A percentile compares a stretch with the other conserved stretches of the same genome.
phyloP scores from a whole-genome alignment of 2,888 invertebrate species.

The Heliothis peltigera region DNA sequence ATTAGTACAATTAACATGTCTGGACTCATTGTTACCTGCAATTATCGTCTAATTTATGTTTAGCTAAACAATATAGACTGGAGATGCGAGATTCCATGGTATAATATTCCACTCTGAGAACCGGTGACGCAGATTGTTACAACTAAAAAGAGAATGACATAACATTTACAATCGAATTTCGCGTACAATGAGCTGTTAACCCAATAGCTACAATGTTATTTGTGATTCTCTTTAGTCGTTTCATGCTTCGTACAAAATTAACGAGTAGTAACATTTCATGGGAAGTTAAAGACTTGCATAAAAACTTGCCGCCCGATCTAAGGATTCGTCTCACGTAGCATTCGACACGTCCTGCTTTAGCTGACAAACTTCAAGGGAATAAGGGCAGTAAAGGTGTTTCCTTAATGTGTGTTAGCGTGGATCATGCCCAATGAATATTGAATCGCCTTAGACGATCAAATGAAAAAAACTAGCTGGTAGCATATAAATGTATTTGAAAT shows the following conservation, averaged over 20 bases:
- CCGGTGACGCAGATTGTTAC: conserved; percentile 34
- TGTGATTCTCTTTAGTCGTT: conserved; percentile 33
- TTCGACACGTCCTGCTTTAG: conserved; percentile 51
- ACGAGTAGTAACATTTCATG: conserved; percentile 22
- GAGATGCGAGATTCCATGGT: conserved; percentile 38
- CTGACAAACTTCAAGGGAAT: conserved; percentile 50
- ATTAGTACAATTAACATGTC: conserved; percentile 46
- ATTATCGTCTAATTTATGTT: conserved; percentile 47
- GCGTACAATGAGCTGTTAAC: conserved; percentile 31
- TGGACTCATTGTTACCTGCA: conserved; percentile 46
- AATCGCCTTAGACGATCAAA: conserved; percentile 30
- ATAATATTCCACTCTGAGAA: conserved; percentile 25
- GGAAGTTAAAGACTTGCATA: conserved; percentile 36
- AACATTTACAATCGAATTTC: conserved; percentile 32
- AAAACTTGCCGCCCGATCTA: conserved; percentile 22
- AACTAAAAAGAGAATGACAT: conserved; percentile 32
- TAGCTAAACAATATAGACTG: conserved; percentile 36
- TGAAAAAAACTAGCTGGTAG: conserved; percentile 33
- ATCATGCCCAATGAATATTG: conserved; percentile 50
- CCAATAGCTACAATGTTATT: conserved; percentile 24
- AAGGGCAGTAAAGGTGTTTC: conserved; percentile 42
- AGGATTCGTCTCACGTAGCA: conserved; percentile 59
- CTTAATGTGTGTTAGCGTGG: conserved; percentile 38
- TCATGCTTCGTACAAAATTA: conserved; percentile 38
- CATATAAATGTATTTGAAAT: conserved; percentile 45